Evolutionary conservation across 2,888 invertebrate species (phyloP), one percentile per base, ranked within the genome.

Genomic region (Volucella inflata): DNA sequence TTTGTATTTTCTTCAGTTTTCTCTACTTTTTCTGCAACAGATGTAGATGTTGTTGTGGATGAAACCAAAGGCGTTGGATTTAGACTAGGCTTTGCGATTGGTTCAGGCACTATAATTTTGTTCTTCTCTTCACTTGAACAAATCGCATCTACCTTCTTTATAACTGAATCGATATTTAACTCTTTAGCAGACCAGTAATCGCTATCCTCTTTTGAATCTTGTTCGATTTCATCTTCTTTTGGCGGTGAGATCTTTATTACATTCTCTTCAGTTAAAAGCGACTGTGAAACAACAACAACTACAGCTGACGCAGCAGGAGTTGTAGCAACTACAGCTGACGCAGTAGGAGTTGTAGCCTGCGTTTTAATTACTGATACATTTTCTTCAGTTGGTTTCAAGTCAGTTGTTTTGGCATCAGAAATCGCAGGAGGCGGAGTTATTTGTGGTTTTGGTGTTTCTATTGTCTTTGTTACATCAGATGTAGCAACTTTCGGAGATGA

Each of bases 171-270:
- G 87, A 96, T 95, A 89, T 96, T 96, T 1, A 96, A 94, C 89
- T 96, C 96, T 91, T 96, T 96, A 8, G 95, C 95, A 44, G 95
- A 95, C 96, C 96, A 96, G 88, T 95, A 95, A 90, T 95, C 95
- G 88, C 94, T 95, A 89, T 95, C 96, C 88, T 96, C 95, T 87
- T 95, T 94, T 42, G 93, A 93, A 88, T 94, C 94, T 75, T 91
- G 93, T 90, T 93, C 94, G 68, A 92, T 90, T 64, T 92, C 91
- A 84, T 91, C 90, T 62, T 89, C 89, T 88, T 90, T 89, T 8
- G 90, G 88, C 76, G 90, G 89, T 12, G 91, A 89, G 21, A 91
- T 90, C 87, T 91, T 92, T 11, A 89, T 90, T 0, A 91, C 88
- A 87, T 91, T 91, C 77, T 92, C 91, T 70, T 91, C 90, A 2